Evolutionary conservation across 2,888 invertebrate species (phyloP).

Genomic region (Anoncus sp.): DNA sequence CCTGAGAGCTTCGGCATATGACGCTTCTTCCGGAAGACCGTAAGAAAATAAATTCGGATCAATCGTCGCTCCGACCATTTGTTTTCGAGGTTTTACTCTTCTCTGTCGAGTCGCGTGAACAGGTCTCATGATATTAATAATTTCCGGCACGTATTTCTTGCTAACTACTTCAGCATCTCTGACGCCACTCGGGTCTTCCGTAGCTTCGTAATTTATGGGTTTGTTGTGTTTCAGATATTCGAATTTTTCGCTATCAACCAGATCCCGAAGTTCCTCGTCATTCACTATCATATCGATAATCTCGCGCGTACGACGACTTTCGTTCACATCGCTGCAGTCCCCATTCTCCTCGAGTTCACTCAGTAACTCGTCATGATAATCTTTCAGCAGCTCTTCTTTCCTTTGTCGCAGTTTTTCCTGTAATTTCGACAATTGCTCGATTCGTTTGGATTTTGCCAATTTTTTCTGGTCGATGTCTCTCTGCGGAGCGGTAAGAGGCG

Average conservation of each 20-base stretch:
- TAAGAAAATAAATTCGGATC: constrained; percentile 32
- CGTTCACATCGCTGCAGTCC: constrained; percentile 42
- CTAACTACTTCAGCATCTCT: constrained; percentile 3
- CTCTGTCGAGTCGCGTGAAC: constrained; percentile 45
- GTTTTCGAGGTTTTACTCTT: constrained; percentile 31
- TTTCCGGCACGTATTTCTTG: constrained; percentile 54
- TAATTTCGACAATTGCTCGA: constrained; percentile 66
- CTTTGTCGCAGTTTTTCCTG: constrained; percentile 66
- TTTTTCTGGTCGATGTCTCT: constrained; percentile 64
- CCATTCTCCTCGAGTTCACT: constrained; percentile 57
- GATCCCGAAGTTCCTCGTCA: constrained; percentile 54
- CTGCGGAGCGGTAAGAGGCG: constrained; percentile 56
- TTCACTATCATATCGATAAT: constrained; percentile 59
- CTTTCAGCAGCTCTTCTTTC: constrained; percentile 65
- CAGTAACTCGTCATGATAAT: constrained; percentile 66
- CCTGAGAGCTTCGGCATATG: constrained; percentile 22
- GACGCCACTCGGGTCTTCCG: background rate
- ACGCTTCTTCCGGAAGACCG: background rate
- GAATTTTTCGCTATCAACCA: constrained; percentile 62
- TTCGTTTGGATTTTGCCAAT: constrained; percentile 59
- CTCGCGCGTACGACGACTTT: constrained; percentile 64
- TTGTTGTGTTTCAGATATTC: constrained; percentile 63
- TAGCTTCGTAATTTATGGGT: constrained; percentile 45
- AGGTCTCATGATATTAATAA: constrained; percentile 55
- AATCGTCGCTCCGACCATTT: constrained; percentile 5